Conservation (phyloP, 1,140 invertebrate genomes). For the Nasonia giraulti region DNA sequence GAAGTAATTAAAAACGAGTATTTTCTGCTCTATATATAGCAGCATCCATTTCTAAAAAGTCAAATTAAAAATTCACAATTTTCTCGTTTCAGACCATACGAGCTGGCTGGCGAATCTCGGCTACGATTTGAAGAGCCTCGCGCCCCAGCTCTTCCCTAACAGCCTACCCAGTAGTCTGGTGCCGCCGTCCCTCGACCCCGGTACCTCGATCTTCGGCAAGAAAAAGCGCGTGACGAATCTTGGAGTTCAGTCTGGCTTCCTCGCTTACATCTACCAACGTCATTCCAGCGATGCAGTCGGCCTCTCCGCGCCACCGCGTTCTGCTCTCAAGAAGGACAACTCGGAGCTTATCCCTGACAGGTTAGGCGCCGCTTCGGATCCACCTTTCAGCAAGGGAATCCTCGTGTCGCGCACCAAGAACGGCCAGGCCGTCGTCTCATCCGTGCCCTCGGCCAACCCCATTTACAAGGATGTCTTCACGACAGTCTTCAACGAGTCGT, state of each 20-base stretch:
- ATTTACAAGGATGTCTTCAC: constrained; percentile 95
- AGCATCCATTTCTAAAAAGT: too few species aligned
- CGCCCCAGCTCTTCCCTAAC: constrained; percentile 87
- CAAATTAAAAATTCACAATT: not conserved
- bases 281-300: constrained; percentile 83
- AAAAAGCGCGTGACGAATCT: constrained; percentile 72
- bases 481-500: constrained; percentile 93
- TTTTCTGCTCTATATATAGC: too few species aligned
- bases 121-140: constrained; percentile 89
- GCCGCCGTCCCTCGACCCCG: constrained; percentile 76
- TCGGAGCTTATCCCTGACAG: constrained; percentile 80
- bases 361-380: constrained; percentile 85
- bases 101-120: constrained; percentile 89
- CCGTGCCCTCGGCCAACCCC: constrained; percentile 89
- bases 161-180: constrained; percentile 78
- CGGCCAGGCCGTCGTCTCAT: constrained; percentile 88
- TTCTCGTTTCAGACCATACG: constrained; percentile 82
- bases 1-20: too few species aligned
- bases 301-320: constrained; percentile 83
- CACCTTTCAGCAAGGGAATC: constrained; percentile 93
- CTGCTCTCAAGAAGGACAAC: constrained; percentile 83
- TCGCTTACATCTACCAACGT: constrained; percentile 84
- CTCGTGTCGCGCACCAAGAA: constrained; percentile 87
- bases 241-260: constrained; percentile 85
- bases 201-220: constrained; percentile 76